Evolutionary conservation across 1,140 invertebrate species (phyloP).

Genomic region (Parapsyche elsis): DNA sequence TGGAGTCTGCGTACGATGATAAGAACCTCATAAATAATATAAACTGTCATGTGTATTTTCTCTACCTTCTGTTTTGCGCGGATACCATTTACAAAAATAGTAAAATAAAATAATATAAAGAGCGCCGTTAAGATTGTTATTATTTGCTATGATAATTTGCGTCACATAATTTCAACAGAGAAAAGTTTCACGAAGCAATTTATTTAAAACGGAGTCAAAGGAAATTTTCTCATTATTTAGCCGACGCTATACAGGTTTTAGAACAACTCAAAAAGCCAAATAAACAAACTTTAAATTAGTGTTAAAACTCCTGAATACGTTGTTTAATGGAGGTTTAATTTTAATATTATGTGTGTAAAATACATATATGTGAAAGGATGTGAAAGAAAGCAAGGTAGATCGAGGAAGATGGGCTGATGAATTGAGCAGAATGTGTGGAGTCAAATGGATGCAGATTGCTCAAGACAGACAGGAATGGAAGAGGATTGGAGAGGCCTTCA

Average conservation of each 20-base stretch:
- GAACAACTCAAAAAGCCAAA: not conserved
- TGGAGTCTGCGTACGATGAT: constrained; percentile 10
- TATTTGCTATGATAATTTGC: not conserved
- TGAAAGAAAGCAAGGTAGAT: too few species aligned
- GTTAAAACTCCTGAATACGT: not conserved
- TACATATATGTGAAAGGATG: too few species aligned
- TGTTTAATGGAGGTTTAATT: too few species aligned
- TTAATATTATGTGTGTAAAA: too few species aligned
- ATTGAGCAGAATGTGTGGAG: too few species aligned
- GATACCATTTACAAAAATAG: not conserved
- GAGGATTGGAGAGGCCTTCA: too few species aligned
- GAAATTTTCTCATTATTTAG: constrained; percentile 15
- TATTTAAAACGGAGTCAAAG: constrained; percentile 1
- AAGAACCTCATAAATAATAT: constrained; percentile 30
- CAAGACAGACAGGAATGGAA: too few species aligned
- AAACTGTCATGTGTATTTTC: not conserved
- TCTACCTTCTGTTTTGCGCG: not conserved
- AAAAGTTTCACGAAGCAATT: constrained; percentile 5
- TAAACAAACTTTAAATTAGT: constrained; percentile 16
- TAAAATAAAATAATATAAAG: not conserved
- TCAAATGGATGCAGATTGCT: too few species aligned
- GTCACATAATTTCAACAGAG: not conserved
- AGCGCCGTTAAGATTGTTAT: too few species aligned
- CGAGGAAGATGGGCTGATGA: too few species aligned
- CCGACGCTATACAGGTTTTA: not conserved